Evolutionary conservation across 2,888 invertebrate species (phyloP).

Genomic region (Heliconius hortense): DNA sequence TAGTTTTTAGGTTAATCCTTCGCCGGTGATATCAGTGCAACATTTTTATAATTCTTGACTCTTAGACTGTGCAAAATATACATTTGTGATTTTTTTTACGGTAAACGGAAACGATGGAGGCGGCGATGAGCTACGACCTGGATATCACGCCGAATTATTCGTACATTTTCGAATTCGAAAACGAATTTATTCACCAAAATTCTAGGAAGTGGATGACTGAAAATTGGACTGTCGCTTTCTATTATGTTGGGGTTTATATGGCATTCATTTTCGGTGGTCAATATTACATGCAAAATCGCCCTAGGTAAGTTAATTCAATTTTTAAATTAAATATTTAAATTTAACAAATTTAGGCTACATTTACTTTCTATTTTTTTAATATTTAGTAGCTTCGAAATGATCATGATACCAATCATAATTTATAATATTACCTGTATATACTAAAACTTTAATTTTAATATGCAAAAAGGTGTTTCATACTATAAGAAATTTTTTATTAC

Average conservation of each 20-base stretch:
- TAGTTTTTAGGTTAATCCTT: conserved; percentile 71
- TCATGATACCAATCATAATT: too few species aligned
- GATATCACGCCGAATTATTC: conserved; percentile 92
- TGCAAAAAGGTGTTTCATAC: too few species aligned
- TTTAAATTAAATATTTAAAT: neutral
- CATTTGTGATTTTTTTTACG: conserved; percentile 51
- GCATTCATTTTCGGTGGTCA: conserved; percentile 96
- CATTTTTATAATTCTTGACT: conserved; percentile 48
- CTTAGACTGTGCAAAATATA: conserved; percentile 47
- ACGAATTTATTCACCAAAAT: conserved; percentile 94
- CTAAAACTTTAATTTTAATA: too few species aligned
- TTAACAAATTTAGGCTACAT: too few species aligned
- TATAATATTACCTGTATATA: too few species aligned
- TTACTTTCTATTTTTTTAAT: neutral
- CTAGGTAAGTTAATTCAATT: conserved; percentile 81
- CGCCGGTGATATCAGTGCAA: conserved; percentile 73
- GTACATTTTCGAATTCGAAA: conserved; percentile 97
- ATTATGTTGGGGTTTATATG: conserved; percentile 94
- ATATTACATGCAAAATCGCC: conserved; percentile 95
- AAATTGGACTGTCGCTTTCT: conserved; percentile 97
- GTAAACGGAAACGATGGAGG: conserved; percentile 58
- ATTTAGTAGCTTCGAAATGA: neutral
- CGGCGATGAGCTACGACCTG: conserved; percentile 78
- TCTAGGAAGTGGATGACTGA: conserved; percentile 97
- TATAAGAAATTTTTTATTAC: too few species aligned